Percentiles rank a stretch among this genome's conserved stretches.
phyloP scores from a whole-genome alignment of 2,113 vertebrate species.

The Tympanuchus pallidicinctus region DNA sequence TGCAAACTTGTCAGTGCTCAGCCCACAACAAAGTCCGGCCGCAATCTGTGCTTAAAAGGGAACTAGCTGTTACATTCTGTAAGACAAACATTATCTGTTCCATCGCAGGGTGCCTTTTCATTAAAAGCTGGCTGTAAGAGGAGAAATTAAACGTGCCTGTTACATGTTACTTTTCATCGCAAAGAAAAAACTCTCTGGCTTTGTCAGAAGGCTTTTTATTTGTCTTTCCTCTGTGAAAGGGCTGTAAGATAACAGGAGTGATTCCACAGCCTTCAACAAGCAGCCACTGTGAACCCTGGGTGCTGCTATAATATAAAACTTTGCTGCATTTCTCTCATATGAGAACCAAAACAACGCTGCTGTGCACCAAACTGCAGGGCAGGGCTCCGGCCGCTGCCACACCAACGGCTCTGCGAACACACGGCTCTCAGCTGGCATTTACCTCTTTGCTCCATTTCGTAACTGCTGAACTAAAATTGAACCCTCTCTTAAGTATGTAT shows the following conservation, averaged over 20 bases:
- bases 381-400: neutral
- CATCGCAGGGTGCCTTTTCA: conserved; percentile 68
- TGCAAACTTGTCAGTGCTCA: conserved; percentile 61
- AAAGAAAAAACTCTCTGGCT: neutral
- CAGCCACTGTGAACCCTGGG: neutral
- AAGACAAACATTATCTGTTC: conserved; percentile 78
- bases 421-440: neutral
- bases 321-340: neutral
- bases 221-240: neutral
- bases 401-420: neutral
- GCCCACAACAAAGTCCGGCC: conserved; percentile 53
- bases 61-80: conserved; percentile 61
- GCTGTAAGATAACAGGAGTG: neutral
- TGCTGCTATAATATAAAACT: neutral
- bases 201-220: conserved; percentile 36
- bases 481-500: neutral
- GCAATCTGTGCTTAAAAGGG: conserved; percentile 50
- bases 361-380: neutral
- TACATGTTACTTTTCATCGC: conserved; percentile 73
- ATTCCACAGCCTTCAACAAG: neutral
- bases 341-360: neutral
- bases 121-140: conserved; percentile 66
- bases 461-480: neutral
- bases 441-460: neutral
- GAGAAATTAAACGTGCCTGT: conserved; percentile 73